Percentiles rank a stretch among this genome's conserved stretches.
Conservation (phyloP, 2,797 vertebrate species). For the Anabacerthia variegaticeps region DNA sequence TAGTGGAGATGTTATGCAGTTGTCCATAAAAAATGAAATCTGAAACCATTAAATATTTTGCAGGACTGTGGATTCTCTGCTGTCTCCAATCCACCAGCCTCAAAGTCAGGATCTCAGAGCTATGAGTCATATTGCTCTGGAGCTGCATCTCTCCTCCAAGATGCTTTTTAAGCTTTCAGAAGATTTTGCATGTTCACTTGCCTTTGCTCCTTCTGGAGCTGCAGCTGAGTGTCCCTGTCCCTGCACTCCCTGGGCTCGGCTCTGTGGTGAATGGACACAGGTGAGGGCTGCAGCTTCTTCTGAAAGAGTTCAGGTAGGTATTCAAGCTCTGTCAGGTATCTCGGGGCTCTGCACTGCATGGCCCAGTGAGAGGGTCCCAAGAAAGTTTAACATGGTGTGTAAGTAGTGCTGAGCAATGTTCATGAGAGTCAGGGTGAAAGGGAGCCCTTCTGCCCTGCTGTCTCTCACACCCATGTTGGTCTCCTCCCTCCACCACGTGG, state of each 20-base stretch:
- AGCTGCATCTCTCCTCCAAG: background rate
- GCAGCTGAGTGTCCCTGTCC: background rate
- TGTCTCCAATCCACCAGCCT: background rate
- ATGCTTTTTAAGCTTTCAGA: background rate
- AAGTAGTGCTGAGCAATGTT: rapidly evolving
- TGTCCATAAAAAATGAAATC: constrained; percentile 15
- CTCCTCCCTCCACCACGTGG: background rate
- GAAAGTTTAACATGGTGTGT: rapidly evolving
- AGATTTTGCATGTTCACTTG: background rate
- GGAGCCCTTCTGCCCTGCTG: background rate
- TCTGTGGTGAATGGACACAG: background rate
- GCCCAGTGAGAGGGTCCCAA: background rate
- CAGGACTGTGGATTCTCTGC: background rate
- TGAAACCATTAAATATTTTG: background rate
- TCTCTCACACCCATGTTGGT: rapidly evolving
- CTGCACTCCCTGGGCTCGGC: rapidly evolving
- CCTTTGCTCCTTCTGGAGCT: background rate
- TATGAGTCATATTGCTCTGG: background rate
- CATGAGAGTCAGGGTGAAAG: background rate
- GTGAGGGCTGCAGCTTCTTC: background rate
- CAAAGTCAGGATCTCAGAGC: background rate
- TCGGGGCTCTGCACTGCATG: background rate
- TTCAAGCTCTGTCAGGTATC: background rate
- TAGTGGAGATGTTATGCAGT: background rate
- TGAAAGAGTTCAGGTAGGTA: background rate